Base-by-base conservation (phyloP, 1,140 invertebrate species). In the Drosophila erecta region DNA sequence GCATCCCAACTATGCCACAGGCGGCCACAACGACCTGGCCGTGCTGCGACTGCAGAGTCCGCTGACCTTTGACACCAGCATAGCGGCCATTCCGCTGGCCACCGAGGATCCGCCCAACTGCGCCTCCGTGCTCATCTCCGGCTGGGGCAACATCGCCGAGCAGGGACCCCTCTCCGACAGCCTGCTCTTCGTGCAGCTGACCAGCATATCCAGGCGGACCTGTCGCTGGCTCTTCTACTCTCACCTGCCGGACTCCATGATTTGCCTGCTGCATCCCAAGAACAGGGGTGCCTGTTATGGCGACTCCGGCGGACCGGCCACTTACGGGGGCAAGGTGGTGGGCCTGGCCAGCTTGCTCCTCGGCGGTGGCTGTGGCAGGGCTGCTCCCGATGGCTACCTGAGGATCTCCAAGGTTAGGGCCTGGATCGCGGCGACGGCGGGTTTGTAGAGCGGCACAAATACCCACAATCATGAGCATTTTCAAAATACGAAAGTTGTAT, bases 361-460 rank as follows among this genome's bases (percentile, higher is more conserved):
- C 14, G 73, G 71, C 7, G 43, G 43, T 1, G 60, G 54, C 24
- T 92, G 91, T 30, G 91, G 81, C 0, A 47, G 53, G 1, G 43
- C 50, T 0, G 72, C 91, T 22, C 94, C 94, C 7, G 94, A 95
- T 65, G 94, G 95, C 35, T 95, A 93, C 51, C 93, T 93, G 1
- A 81, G 92, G 71, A 90, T 94, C 7, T 90, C 84, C 4, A n/a
- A 15, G n/a, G 49, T 86, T 30, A 35, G 60, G 46, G 15, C 14
- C 10, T 86, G 81, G 81, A 86, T 86, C 12, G 33, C 8, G 0
- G 41, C 43, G 2, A 53, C 51, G 12, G 77, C 77, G 0, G 44
- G 44, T 1, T 8, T 47, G 44, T 27, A 47, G 6, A 5, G 17
- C 12, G 14, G 11, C 5, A 15, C 6, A n/a, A n/a, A n/a, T n/a